A percentile compares a stretch with the other conserved stretches of the same genome.
phyloP scores from a whole-genome alignment of 2,797 vertebrate genomes.

The Clarias pachynema region DNA sequence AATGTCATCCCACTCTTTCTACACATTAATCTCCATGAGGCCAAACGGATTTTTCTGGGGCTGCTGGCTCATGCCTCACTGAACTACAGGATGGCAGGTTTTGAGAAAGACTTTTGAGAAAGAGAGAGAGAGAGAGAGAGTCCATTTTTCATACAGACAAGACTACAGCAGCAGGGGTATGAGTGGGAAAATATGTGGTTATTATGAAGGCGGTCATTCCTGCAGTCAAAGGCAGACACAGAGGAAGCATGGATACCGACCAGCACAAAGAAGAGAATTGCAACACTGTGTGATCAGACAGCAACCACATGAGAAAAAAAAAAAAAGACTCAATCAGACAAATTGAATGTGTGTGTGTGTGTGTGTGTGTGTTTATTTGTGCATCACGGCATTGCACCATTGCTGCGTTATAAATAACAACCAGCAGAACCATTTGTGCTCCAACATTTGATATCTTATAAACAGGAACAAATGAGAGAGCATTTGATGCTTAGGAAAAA shows the following conservation, averaged over 20 bases:
- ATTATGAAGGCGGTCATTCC: slow-evolving; percentile 71
- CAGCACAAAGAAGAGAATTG: slow-evolving; percentile 67
- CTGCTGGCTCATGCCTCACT: slow-evolving; percentile 68
- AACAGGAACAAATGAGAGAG: slow-evolving; percentile 56
- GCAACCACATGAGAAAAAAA: slow-evolving; percentile 41
- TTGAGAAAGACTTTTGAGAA: slow-evolving; percentile 52
- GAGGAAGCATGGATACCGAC: slow-evolving; percentile 74
- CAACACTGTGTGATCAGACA: slow-evolving; percentile 44
- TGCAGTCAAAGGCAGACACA: slow-evolving; percentile 69
- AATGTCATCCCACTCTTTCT: slow-evolving; percentile 72
- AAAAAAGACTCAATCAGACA: slow-evolving; percentile 47
- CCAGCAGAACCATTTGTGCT: slow-evolving; percentile 33
- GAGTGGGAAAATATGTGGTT: slow-evolving; percentile 67
- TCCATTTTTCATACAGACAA: slow-evolving; percentile 56
- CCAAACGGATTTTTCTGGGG: slow-evolving; percentile 61
- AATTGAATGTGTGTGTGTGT: slow-evolving; percentile 31
- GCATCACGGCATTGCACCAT: slow-evolving; percentile 27
- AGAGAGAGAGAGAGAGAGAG: slow-evolving; percentile 40
- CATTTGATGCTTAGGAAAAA: slow-evolving; percentile 45
- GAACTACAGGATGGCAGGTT: slow-evolving; percentile 69
- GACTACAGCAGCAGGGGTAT: slow-evolving; percentile 71
- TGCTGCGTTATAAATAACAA: slow-evolving; percentile 54
- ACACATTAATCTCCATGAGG: slow-evolving; percentile 73
- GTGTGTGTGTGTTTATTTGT: slow-evolving; percentile 35
- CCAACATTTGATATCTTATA: slow-evolving; percentile 55